Base-by-base conservation (phyloP, 2,888 invertebrate genomes). In the Hypomecis atomaria region DNA sequence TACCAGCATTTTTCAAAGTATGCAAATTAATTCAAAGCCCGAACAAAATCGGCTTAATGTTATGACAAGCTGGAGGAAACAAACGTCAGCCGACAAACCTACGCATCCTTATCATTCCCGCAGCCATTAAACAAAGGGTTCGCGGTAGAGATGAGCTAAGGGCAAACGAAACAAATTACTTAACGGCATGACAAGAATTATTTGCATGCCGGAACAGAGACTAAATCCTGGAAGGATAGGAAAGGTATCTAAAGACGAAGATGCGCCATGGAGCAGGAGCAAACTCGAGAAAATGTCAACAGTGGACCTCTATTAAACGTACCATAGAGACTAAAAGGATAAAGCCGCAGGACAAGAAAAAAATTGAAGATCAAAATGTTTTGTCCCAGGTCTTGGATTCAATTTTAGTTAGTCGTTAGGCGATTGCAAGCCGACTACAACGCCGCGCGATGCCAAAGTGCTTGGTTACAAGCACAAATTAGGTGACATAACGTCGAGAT, bases 101-200 rank as follows among this genome's bases (percentile, higher is more conserved):
- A 45, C 59, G 33, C 59, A 45, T 45, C 52, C n/a, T 44, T 50
- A 53, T 53, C 59, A 43, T 37, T 50, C 60, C 33, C 45, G 33
- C 38, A 38, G 38, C 55, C 43, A 5, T 47, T 38, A 11, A 49
- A 55, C 55, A 61, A 56, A 56, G 45, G 56, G 50, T 50, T 52
- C 40, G 38, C 34, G 38, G 8, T 47, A 56, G 47, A 45, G 47
- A 40, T 33, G 56, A n/a, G 6, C n/a, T 6, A 40, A 10, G 6
- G 6, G 13, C 40, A 40, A 37, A 37, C 4, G 6, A n/a, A 23
- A n/a, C 4, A n/a, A 49, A 5, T 49, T 11, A 8, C 23, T 23
- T 23, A 23, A 23, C 23, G 23, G 23, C 23, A 23, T 23, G 23
- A 23, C 23, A 23, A 23, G 23, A 23, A 8, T 23, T 47, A 47